Conservation (phyloP, 2,113 vertebrate genomes). For the Sander vitreus region DNA sequence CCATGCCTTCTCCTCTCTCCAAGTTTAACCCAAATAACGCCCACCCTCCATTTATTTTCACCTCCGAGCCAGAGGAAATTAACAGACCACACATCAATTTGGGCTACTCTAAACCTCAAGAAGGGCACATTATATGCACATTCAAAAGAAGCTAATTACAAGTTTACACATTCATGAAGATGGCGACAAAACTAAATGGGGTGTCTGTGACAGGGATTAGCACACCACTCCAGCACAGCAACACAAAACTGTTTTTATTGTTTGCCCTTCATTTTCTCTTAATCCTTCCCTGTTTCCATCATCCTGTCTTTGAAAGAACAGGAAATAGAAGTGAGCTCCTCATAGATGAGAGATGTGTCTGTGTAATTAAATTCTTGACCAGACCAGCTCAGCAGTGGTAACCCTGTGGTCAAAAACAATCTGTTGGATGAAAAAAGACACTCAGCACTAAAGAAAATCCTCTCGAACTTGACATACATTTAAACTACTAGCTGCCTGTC, state of each 20-base stretch:
- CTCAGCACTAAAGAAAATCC: constrained; percentile 11
- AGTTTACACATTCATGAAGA: constrained; percentile 41
- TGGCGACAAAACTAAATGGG: constrained; percentile 38
- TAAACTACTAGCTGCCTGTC: not conserved
- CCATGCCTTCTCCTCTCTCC: constrained; percentile 33
- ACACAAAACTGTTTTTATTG: constrained; percentile 51
- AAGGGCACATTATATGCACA: constrained; percentile 41
- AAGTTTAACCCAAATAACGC: constrained; percentile 78
- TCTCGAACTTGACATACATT: constrained; percentile 2
- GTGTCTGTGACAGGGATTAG: constrained; percentile 60
- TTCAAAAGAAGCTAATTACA: constrained; percentile 58
- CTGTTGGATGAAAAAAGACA: constrained; percentile 1
- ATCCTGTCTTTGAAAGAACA: constrained; percentile 45
- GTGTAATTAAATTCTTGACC: constrained; percentile 73
- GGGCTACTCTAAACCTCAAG: constrained; percentile 50
- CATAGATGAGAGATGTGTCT: constrained; percentile 48
- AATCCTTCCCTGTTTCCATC: constrained; percentile 62
- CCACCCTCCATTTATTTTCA: constrained; percentile 63
- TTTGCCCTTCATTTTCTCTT: constrained; percentile 60
- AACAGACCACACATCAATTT: constrained; percentile 77
- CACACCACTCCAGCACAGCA: constrained; percentile 22
- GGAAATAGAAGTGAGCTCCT: constrained; percentile 49
- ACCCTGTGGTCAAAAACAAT: constrained; percentile 47
- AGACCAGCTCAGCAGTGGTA: constrained; percentile 42
- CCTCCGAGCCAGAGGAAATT: constrained; percentile 74